Evolutionary conservation across 2,113 vertebrate genomes (phyloP), one percentile per base, ranked within the genome.

Genomic region (Scophthalmus maximus): DNA sequence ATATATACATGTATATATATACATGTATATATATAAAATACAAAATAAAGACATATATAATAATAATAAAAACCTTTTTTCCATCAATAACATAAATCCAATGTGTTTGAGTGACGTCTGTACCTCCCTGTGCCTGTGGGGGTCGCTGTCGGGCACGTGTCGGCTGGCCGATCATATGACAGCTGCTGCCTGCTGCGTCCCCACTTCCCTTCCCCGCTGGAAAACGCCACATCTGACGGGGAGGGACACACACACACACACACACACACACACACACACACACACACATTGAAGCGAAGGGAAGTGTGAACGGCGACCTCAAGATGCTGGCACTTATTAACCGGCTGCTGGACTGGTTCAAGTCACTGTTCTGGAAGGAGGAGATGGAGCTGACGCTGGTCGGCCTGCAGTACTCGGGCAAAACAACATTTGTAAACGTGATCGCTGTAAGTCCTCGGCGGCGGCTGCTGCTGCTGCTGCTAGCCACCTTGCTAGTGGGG

Each of bases 381-480:
- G 95, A 96, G 92, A 96, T 96, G 95, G 95, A 96, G 93, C 90
- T 96, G 76, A 96, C 95, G 11, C 90, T 96, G 78, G 95, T 96
- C 72, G 95, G 95, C 73, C 94, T 96, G 81, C 95, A 96, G 85
- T 95, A 95, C 84, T 96, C 95, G 27, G 95, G 95, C 50, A 96
- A 96, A 94, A 96, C 95, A 52, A 96, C 95, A 82, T 96, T 96
- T 88, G 95, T 96, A 75, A 96, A 96, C 90, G 95, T 96, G 80
- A 95, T 96, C 82, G 95, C 94, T 84, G 95, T 95, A 91, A 94
- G 91, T 94, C 88, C 72, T 65, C 68, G 73, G 78, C n/a, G n/a
- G n/a, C n/a, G n/a, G n/a, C n/a, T n/a, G n/a, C n/a, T n/a, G n/a
- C n/a, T n/a, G n/a, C 81, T 62, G 81, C 81, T 76, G 68, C 53